Conservation (phyloP, 2,888 invertebrate species). For the Opisthograptis luteolata region DNA sequence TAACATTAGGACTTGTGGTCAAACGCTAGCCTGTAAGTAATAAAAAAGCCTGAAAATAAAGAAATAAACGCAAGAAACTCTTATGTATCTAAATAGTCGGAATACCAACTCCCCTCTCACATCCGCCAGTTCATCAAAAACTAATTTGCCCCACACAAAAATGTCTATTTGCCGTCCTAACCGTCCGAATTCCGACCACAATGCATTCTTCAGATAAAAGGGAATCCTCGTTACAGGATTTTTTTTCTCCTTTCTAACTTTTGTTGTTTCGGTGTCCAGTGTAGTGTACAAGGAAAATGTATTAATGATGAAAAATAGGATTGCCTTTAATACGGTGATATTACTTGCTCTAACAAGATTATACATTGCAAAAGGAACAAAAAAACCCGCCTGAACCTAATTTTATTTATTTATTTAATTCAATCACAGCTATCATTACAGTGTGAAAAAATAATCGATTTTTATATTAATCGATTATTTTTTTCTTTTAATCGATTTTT, state of each 20-base stretch:
- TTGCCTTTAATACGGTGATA: conserved; percentile 16
- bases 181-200: conserved; percentile 19
- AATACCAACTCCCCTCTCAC: conserved; percentile 1
- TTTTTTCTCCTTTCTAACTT: conserved; percentile 14
- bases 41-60: too few relatives aligned
- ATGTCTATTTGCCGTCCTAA: conserved; percentile 6
- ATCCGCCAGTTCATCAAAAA: conserved; percentile 25
- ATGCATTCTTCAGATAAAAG: conserved; percentile 25
- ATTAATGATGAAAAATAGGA: conserved; percentile 20
- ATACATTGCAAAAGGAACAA: background rate
- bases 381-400: too few relatives aligned
- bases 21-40: too few relatives aligned
- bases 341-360: background rate
- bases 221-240: conserved; percentile 14
- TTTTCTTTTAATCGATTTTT: too few relatives aligned
- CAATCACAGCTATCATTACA: too few relatives aligned
- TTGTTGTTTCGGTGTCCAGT: conserved; percentile 17
- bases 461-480: too few relatives aligned
- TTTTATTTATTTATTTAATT: too few relatives aligned
- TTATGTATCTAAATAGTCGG: background rate
- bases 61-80: background rate
- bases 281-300: conserved; percentile 23
- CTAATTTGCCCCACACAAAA: conserved; percentile 23
- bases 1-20: too few relatives aligned
- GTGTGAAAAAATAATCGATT: too few relatives aligned